Evolutionary conservation across 2,888 invertebrate species (phyloP), one percentile per base, ranked within the genome.

Genomic region (Ptychoptera albimana): DNA sequence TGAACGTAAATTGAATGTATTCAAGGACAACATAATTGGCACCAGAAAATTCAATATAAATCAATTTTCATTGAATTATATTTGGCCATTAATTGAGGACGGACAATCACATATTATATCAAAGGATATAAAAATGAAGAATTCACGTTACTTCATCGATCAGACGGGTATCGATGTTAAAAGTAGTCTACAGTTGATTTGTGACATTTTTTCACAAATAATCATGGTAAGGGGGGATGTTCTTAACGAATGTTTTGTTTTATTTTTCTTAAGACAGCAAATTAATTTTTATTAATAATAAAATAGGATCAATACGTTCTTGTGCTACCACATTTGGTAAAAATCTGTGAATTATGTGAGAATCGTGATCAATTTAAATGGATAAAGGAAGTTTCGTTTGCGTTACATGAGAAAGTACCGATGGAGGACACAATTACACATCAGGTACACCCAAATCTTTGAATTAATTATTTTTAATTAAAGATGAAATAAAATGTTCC

Each of bases 181-280:
- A 60, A 96, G 94, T 47, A 96, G 94, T 65, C 66, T 94, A 43
- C 89, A 91, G 60, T 82, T 96, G 58, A 70, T 96, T 13, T 76
- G 92, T 60, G 94, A 96, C 62, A 76, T 94, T 31, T 89, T 88
- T 51, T 76, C 84, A 1, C 87, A 91, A 54, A 73, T 74, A 69
- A 60, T 66, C 56, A 66, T 65, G 60, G 64, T 65, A 52, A 52
- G 59, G n/a, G n/a, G 49, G 23, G 14, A 13, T 40, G 16, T 29
- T 15, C 7, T 15, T 15, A 12, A 11, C 14, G 16, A 11, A n/a
- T n/a, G n/a, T n/a, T 14, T 40, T 11, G 9, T 9, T 8, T 34
- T 2, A 11, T 38, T 9, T 23, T 15, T 11, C 7, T 37, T 15
- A 31, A 32, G 3, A 32, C 4, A 7, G 9, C 4, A 32, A 11